Conservation (phyloP, 1,140 invertebrate species). For the Zaprionus davidi region DNA sequence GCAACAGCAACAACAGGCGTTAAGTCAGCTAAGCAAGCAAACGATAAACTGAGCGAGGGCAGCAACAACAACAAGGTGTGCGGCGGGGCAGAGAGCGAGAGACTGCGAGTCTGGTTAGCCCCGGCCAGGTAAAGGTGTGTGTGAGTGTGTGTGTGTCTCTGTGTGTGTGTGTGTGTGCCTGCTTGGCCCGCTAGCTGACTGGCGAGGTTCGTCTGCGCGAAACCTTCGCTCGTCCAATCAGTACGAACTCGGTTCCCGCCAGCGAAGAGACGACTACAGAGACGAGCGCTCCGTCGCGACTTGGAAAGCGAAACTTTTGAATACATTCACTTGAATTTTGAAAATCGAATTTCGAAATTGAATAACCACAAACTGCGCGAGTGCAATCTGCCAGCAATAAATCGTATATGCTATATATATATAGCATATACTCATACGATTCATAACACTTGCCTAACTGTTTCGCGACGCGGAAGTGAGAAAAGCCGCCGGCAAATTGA, state of each 20-base stretch:
- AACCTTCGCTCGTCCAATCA: conserved; percentile 83
- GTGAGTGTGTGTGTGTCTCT: not conserved
- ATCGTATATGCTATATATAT: not conserved
- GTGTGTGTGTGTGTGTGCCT: conserved; percentile 21
- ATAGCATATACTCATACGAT: not conserved
- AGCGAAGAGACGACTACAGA: conserved; percentile 75
- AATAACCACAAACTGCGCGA: not conserved
- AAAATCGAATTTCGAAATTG: conserved; percentile 12
- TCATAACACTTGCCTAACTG: not conserved
- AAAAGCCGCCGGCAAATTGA: conserved; percentile 68
- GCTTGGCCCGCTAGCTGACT: conserved; percentile 67
- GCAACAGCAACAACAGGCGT: conserved; percentile 31
- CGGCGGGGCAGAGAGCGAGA: conserved; percentile 19
- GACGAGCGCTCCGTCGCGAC: conserved; percentile 61
- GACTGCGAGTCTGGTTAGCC: conserved; percentile 40
- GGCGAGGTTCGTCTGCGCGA: conserved; percentile 81
- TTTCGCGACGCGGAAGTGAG: conserved; percentile 25
- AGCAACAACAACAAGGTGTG: not conserved
- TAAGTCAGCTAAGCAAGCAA: conserved; percentile 46
- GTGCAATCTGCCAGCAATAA: no score
- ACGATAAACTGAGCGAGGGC: conserved; percentile 33
- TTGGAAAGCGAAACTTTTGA: conserved; percentile 16
- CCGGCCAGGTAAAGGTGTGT: conserved; percentile 22
- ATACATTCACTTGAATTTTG: conserved; percentile 1
- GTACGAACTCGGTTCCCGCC: conserved; percentile 83